These are phyloP conservation scores for Tenodera sinensis DNA, from an alignment of 2,888 invertebrate genomes.

Conservation along the genomic window DNA sequence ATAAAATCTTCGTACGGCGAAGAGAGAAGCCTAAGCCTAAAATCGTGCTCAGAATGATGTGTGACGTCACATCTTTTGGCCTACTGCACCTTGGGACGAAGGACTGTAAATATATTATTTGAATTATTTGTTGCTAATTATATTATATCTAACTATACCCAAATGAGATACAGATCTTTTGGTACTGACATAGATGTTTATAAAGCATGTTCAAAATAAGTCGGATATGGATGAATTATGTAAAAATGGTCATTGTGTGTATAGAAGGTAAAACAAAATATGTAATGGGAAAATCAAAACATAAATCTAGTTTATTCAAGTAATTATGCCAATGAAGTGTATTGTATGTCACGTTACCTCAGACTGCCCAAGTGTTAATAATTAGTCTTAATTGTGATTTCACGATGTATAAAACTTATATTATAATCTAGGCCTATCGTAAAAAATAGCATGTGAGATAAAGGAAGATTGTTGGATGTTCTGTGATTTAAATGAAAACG, in stretches of 20 bases:
- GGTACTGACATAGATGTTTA: neutral
- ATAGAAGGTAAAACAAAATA: neutral
- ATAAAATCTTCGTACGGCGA: neutral
- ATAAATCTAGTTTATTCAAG: neutral
- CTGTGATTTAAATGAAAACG: conserved; percentile 15
- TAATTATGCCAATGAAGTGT: conserved; percentile 19
- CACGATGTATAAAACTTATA: neutral
- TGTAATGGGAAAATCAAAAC: neutral
- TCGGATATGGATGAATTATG: neutral
- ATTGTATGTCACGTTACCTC: conserved; percentile 23
- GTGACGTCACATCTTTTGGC: neutral
- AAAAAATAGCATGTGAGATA: neutral
- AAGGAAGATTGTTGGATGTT: conserved; percentile 19
- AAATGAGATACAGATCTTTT: neutral
- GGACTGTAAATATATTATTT: neutral
- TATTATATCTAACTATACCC: neutral
- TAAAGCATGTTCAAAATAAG: neutral
- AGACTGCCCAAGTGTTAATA: conserved; percentile 22
- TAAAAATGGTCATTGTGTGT: neutral
- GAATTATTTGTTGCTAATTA: conserved; percentile 4
- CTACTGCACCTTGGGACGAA: neutral
- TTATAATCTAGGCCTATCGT: conserved; percentile 23
- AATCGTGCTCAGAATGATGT: neutral
- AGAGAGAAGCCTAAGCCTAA: neutral
- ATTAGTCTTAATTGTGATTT: conserved; percentile 5